Percentiles rank a stretch among this genome's conserved stretches.
These are phyloP conservation scores for Daboia siamensis DNA, from an alignment of 2,113 vertebrate genomes.

Conservation along the genomic window DNA sequence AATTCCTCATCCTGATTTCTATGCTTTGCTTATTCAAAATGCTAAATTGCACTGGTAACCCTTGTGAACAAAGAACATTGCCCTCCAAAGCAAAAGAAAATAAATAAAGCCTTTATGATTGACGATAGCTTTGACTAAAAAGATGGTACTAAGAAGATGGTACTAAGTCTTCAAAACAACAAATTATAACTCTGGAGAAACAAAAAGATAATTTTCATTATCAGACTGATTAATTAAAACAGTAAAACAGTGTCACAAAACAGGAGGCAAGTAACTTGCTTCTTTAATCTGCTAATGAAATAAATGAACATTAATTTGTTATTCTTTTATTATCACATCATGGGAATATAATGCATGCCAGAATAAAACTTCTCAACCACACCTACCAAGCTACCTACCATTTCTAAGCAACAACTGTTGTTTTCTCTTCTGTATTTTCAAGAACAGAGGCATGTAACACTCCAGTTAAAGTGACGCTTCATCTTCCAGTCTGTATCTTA, in stretches of 20 bases:
- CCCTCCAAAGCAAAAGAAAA: background rate
- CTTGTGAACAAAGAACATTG: background rate
- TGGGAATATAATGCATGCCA: background rate
- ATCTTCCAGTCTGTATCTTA: background rate
- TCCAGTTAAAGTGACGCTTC: background rate
- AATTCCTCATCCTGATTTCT: background rate
- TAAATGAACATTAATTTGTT: background rate
- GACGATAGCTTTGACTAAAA: background rate
- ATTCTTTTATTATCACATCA: background rate
- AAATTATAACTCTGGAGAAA: background rate
- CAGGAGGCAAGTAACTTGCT: background rate
- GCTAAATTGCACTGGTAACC: background rate
- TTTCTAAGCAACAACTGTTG: background rate
- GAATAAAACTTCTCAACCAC: background rate
- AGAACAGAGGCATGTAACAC: background rate
- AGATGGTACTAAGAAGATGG: background rate
- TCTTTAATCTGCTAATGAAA: background rate
- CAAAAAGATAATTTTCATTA: background rate
- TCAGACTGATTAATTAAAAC: background rate
- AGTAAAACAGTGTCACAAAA: background rate
- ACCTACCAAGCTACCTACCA: background rate
- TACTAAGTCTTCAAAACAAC: background rate
- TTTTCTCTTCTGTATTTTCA: background rate
- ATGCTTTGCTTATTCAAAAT: background rate
- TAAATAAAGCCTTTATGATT: background rate